Conservation (phyloP, 2,888 invertebrate genomes). For the Carterocephalus palaemon region DNA sequence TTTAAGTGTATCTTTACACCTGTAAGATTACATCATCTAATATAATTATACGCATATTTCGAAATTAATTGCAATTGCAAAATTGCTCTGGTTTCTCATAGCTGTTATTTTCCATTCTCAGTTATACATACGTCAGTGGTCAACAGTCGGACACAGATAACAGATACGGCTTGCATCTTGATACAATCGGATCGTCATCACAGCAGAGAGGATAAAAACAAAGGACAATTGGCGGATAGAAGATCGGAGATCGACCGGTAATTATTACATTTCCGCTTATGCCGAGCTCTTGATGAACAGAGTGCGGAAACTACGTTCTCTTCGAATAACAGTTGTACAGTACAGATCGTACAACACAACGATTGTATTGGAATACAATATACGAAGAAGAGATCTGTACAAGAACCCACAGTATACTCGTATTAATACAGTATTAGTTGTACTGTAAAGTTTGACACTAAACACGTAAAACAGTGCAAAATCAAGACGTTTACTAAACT, state of each 20-base stretch:
- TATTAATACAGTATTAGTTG: no score
- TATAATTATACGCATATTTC: no score
- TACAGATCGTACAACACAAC: background rate
- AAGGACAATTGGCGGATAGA: conserved; percentile 23
- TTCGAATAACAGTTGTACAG: background rate
- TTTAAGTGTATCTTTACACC: no score
- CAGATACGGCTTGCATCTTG: no score
- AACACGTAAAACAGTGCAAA: no score
- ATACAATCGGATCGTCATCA: conserved; percentile 4
- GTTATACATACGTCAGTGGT: background rate
- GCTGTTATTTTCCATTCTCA: conserved; percentile 1
- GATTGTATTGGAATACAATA: no score
- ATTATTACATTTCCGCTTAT: conserved; percentile 38
- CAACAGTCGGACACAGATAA: background rate
- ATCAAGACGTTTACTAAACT: no score
- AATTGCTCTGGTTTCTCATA: background rate
- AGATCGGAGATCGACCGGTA: conserved; percentile 21
- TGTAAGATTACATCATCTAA: no score
- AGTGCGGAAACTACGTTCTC: conserved; percentile 11
- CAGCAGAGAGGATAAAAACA: conserved; percentile 14
- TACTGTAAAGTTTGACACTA: no score
- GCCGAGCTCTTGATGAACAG: conserved; percentile 25
- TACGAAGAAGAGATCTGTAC: no score
- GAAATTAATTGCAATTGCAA: no score
- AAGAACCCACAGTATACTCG: no score